Percentiles rank a stretch among this genome's conserved stretches.
These are phyloP conservation scores for Alsophila aescularia DNA, from an alignment of 2,888 invertebrate genomes.

Conservation along the genomic window DNA sequence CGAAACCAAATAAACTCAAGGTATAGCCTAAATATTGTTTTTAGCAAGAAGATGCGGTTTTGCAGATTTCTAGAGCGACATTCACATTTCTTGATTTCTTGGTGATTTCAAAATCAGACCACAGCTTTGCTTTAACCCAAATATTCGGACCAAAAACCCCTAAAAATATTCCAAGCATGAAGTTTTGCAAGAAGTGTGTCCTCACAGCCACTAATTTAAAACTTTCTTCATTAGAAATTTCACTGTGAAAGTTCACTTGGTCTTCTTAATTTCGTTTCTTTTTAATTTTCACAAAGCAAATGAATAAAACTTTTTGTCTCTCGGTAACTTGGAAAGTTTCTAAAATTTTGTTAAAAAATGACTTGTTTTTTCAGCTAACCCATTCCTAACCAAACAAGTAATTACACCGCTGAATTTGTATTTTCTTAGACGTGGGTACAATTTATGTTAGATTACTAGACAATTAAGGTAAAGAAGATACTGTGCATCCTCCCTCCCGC, in stretches of 20 bases:
- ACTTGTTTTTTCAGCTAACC: too few relatives aligned
- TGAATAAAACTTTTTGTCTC: not conserved
- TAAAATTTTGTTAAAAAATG: too few relatives aligned
- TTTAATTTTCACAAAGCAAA: constrained; percentile 46
- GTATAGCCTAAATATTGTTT: too few relatives aligned
- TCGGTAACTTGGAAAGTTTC: not conserved
- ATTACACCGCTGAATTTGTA: too few relatives aligned
- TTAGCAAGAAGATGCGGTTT: too few relatives aligned
- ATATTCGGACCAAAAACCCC: not conserved
- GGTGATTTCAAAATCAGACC: too few relatives aligned
- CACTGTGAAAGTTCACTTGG: constrained; percentile 30
- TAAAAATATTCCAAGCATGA: not conserved
- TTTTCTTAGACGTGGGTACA: too few relatives aligned
- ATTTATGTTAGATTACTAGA: too few relatives aligned
- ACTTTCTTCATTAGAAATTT: constrained; percentile 27
- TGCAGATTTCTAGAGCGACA: too few relatives aligned
- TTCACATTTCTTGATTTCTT: too few relatives aligned
- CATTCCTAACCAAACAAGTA: too few relatives aligned
- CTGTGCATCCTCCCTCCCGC: not conserved
- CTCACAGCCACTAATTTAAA: constrained; percentile 16
- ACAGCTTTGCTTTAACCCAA: not conserved
- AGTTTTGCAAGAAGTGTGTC: not conserved
- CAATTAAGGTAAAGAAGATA: not conserved
- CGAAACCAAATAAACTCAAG: too few relatives aligned
- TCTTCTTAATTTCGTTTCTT: constrained; percentile 53